Evolutionary conservation across 2,888 invertebrate genomes (phyloP), one percentile per base, ranked within the genome.

Genomic region (Antheraea yamamai): DNA sequence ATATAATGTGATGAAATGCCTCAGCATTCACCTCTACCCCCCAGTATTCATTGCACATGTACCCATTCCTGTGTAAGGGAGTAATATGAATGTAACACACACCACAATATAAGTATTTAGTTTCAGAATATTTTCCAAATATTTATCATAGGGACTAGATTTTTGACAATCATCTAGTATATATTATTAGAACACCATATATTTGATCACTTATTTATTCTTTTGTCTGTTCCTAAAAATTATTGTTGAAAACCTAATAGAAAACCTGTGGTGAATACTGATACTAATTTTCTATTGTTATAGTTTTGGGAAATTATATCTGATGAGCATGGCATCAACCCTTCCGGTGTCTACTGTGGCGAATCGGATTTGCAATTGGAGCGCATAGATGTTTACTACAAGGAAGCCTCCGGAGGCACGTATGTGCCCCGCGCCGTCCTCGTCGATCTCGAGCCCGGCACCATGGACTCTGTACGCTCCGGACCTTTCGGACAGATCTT

Each of bases 391-490:
- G 98, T 98, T n/a, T 98, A 98, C 95, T 98, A 98, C 96, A 98
- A 98, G 95, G 98, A 98, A 91, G 98, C 98, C 23, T 97, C 97
- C 81, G 95, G 95, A 66, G 92, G 93, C 84, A 93, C 93, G 77
- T 94, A 93, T 81, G 93, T 93, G 81, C 93, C 93, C 74, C 89
- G 93, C 80, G 93, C 92, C 83, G 92, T 92, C 87, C 91, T 93
- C 35, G 92, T 92, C 80, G 99, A 99, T 89, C 95, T 99, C 88
- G 99, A 99, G 93, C 99, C 99, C 71, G 99, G 99, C 81, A 99
- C 99, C 83, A 99, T 99, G 99, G 99, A 99, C 94, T 98, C 98
- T 0, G 98, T 99, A 78, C 96, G 99, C 80, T 98, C 98, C 1
- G 98, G 99, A 76, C 98, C 98, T 20, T 99, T 98, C 93, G 98